phyloP scores from a whole-genome alignment of 2,888 invertebrate genomes.

The Trissonchulus sp. region DNA sequence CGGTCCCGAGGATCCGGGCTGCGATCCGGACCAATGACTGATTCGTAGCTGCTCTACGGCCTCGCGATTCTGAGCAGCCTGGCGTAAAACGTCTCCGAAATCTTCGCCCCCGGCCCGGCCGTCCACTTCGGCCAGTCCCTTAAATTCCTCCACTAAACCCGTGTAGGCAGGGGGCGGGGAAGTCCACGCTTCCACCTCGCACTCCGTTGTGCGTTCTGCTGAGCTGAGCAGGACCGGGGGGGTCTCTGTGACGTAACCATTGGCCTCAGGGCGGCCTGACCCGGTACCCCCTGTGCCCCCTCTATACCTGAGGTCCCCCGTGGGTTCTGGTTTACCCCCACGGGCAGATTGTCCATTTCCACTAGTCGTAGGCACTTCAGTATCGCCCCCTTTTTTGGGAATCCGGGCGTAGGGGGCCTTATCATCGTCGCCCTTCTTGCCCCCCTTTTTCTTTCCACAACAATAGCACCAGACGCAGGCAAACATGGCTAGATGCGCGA shows the following conservation, averaged over 20 bases:
- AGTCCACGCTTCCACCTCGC: not conserved
- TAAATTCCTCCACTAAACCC: not conserved
- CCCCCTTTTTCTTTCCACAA: not conserved
- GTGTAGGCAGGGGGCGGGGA: not conserved
- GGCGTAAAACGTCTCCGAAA: not conserved
- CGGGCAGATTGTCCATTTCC: not conserved
- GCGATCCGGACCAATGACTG: not conserved
- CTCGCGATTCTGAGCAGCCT: not conserved
- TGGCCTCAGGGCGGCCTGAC: not conserved
- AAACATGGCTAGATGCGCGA: constrained; percentile 22
- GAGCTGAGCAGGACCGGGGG: not conserved
- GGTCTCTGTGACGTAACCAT: not conserved
- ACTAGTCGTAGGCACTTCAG: not conserved
- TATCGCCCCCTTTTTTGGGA: not conserved
- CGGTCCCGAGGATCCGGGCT: not conserved
- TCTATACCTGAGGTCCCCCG: too few species aligned
- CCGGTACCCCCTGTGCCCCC: not conserved
- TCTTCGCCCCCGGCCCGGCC: not conserved
- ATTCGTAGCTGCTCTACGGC: not conserved
- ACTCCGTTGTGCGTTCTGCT: not conserved
- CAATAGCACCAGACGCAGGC: constrained; percentile 25
- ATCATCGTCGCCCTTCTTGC: not conserved
- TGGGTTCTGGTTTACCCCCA: not conserved
- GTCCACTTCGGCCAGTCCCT: not conserved
- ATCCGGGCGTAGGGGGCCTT: not conserved